Percentiles rank a stretch among this genome's conserved stretches.
phyloP scores from a whole-genome alignment of 2,888 invertebrate genomes.

The Luffia ferchaultella region DNA sequence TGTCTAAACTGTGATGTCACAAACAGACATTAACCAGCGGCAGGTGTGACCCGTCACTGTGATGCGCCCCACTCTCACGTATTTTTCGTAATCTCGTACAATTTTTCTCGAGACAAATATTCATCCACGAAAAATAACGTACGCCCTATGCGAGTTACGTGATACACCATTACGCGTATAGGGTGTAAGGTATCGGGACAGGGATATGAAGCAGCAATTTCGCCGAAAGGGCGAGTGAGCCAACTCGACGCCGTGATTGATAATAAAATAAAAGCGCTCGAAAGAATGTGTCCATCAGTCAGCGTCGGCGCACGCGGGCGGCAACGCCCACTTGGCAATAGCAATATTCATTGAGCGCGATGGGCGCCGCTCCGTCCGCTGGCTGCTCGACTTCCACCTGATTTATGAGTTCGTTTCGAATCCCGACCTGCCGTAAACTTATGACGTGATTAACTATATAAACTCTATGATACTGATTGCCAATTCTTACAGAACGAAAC shows the following conservation, averaged over 20 bases:
- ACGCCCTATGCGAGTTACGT: background rate
- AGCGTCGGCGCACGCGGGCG: slow-evolving; percentile 9
- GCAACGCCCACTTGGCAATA: slow-evolving; percentile 15
- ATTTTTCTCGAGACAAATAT: background rate
- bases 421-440: background rate
- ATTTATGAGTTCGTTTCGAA: background rate
- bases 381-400: too few species aligned
- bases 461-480: background rate
- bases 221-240: slow-evolving; percentile 5
- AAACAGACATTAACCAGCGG: background rate
- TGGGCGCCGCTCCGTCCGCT: slow-evolving; percentile 1
- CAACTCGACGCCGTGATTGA: slow-evolving; percentile 11
- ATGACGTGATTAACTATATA: background rate
- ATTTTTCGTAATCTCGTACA: background rate
- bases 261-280: slow-evolving; percentile 12
- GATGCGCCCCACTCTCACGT: background rate
- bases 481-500: background rate
- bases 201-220: background rate
- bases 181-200: background rate
- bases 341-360: slow-evolving; percentile 12
- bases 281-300: slow-evolving; percentile 11
- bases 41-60: background rate
- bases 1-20: too few species aligned
- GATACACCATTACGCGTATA: background rate
- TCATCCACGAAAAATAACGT: too few species aligned